These are phyloP conservation scores for Forbesichthys papilliferus DNA, from an alignment of 2,113 vertebrate species.

Conservation along the genomic window DNA sequence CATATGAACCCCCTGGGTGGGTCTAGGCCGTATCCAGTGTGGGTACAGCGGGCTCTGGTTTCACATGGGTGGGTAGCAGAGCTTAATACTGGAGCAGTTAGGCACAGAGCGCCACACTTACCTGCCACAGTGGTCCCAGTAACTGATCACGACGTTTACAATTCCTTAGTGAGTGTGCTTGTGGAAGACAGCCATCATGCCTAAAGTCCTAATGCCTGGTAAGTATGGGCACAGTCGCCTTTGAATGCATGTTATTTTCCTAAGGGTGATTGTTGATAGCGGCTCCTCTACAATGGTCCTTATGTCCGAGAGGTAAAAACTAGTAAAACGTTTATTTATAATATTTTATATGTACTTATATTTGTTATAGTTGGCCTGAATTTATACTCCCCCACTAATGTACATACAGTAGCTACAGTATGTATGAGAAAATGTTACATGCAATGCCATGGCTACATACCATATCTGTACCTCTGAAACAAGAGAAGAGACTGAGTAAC, in stretches of 20 bases:
- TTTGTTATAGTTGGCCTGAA: no score
- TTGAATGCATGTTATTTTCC: constrained; percentile 3
- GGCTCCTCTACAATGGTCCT: background rate
- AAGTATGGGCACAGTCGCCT: constrained; percentile 63
- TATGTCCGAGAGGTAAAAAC: background rate
- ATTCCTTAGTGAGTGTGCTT: constrained; percentile 52
- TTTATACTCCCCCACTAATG: background rate
- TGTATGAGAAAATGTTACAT: background rate
- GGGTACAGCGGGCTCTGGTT: constrained; percentile 66
- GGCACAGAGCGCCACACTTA: constrained; percentile 51
- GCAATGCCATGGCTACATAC: background rate
- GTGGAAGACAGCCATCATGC: constrained; percentile 70
- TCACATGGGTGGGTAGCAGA: constrained; percentile 48
- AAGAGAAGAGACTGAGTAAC: background rate
- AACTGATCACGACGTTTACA: constrained; percentile 37
- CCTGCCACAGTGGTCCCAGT: constrained; percentile 42
- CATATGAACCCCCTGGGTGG: constrained; percentile 37
- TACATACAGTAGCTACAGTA: no score
- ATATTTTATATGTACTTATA: background rate
- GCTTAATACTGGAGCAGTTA: constrained; percentile 63
- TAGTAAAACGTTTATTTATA: background rate
- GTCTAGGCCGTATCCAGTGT: constrained; percentile 35
- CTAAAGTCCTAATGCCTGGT: constrained; percentile 80
- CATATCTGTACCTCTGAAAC: background rate
- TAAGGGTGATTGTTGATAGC: background rate